Evolutionary conservation across 2,888 invertebrate species (phyloP).

Genomic region (Netelia melanura): DNA sequence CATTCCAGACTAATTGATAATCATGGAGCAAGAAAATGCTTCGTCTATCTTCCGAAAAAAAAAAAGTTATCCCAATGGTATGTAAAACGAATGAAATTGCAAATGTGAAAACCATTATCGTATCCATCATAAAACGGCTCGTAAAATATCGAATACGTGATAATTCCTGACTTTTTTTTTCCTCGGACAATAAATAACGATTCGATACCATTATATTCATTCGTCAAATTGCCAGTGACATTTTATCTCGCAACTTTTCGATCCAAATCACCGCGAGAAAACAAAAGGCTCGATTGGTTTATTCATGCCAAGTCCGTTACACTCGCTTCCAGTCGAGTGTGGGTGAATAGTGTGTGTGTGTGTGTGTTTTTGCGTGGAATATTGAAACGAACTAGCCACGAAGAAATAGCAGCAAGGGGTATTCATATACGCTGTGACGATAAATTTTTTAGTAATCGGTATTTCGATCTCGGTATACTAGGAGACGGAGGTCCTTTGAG

Average conservation of each 20-base stretch:
- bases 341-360: neutral
- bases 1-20: no score
- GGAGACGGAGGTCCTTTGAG: constrained; percentile 50
- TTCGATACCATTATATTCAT: neutral
- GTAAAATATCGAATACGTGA: neutral
- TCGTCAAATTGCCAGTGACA: neutral
- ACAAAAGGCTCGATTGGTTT: constrained; percentile 8
- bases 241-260: neutral
- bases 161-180: neutral
- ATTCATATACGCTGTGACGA: neutral
- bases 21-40: no score
- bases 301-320: constrained; percentile 4
- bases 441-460: constrained; percentile 52
- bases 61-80: no score
- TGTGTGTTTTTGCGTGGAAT: neutral
- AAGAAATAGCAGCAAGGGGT: neutral
- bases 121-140: neutral
- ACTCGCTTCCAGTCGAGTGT: neutral
- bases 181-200: neutral
- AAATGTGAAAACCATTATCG: no score
- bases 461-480: constrained; percentile 44
- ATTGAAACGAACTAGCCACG: neutral
- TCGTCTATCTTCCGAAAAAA: no score
- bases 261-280: constrained; percentile 1
- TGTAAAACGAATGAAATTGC: no score